phyloP scores from a whole-genome alignment of 2,113 vertebrate genomes.

The Antechinus flavipes region DNA sequence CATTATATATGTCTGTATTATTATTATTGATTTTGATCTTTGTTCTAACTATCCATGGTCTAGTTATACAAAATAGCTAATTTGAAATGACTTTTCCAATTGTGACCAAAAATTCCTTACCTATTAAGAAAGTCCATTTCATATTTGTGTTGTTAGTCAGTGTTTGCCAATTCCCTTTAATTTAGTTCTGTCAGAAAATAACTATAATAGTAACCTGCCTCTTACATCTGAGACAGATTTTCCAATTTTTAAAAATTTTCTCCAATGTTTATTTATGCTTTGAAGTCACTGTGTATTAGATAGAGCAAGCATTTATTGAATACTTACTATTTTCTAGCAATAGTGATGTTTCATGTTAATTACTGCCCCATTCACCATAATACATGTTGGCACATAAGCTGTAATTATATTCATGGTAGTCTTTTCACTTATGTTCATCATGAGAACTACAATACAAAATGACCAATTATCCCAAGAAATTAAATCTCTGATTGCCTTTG shows the following conservation, averaged over 20 bases:
- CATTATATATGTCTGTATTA: neutral
- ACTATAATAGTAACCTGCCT: neutral
- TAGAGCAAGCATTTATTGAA: neutral
- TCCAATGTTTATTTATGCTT: neutral
- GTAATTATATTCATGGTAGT: neutral
- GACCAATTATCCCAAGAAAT: neutral
- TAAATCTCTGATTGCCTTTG: neutral
- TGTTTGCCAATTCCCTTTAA: neutral
- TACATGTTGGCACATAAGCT: neutral
- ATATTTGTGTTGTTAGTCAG: neutral
- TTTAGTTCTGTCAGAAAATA: neutral
- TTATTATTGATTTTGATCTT: neutral
- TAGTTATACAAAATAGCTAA: neutral
- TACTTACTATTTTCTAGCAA: neutral
- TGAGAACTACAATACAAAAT: neutral
- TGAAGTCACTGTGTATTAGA: neutral
- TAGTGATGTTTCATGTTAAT: neutral
- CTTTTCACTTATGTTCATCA: neutral
- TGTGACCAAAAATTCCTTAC: neutral
- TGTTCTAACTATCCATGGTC: neutral
- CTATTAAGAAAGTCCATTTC: neutral
- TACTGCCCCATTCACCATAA: neutral
- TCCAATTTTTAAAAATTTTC: neutral
- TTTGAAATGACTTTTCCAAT: neutral
- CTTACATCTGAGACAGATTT: neutral